Conservation (phyloP, 2,888 invertebrate species). For the Acleris literana region DNA sequence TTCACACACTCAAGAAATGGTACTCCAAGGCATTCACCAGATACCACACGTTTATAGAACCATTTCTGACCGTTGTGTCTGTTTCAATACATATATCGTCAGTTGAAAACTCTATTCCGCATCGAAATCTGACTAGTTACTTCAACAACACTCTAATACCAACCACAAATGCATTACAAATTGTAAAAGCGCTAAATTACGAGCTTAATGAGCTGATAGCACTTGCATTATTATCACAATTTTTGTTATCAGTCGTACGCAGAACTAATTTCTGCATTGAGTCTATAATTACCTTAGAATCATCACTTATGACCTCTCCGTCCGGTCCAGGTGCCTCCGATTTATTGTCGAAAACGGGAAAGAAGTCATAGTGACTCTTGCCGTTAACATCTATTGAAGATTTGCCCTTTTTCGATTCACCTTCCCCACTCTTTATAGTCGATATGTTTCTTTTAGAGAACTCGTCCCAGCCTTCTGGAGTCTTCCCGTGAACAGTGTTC, state of each 20-base stretch:
- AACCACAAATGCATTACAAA: conserved; percentile 47
- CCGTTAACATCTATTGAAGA: conserved; percentile 55
- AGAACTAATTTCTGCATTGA: conserved; percentile 81
- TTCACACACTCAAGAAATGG: too few species aligned
- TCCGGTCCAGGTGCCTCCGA: conserved; percentile 47
- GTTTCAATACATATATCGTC: conserved; percentile 7
- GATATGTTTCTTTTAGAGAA: conserved; percentile 72
- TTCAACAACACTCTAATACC: not conserved
- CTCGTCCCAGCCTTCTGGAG: conserved; percentile 73
- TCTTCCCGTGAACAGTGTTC: conserved; percentile 64
- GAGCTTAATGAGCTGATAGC: conserved; percentile 79
- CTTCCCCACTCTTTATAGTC: conserved; percentile 63
- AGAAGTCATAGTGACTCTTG: conserved; percentile 74
- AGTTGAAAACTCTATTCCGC: not conserved
- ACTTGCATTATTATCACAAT: conserved; percentile 81
- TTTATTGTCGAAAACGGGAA: conserved; percentile 78
- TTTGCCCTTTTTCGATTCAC: conserved; percentile 49
- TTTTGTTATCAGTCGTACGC: conserved; percentile 81
- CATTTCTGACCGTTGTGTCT: not conserved
- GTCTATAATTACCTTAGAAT: conserved; percentile 78
- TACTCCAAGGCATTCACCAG: too few species aligned
- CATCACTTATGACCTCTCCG: conserved; percentile 53
- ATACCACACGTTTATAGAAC: too few species aligned
- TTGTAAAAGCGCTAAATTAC: conserved; percentile 51
- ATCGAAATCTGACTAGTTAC: conserved; percentile 21